Evolutionary conservation across 2,888 invertebrate species (phyloP).

Genomic region (Eupsilia transversa): DNA sequence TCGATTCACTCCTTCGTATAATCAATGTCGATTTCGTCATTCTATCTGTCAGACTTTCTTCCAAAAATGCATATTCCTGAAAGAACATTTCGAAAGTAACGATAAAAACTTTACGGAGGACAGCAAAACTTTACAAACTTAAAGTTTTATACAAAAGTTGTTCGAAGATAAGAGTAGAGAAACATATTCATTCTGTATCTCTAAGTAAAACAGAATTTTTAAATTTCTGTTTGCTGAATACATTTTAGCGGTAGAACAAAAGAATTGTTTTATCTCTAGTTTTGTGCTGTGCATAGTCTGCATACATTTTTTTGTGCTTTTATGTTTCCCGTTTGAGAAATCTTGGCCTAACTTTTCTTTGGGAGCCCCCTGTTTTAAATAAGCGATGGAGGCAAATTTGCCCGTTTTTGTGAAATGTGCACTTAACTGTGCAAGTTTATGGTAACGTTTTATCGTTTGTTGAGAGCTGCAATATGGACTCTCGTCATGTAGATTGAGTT

Average conservation of each 20-base stretch:
- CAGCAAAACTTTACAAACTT: slow-evolving; percentile 48
- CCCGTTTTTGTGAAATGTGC: slow-evolving; percentile 47
- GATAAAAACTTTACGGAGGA: slow-evolving; percentile 48
- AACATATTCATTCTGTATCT: slow-evolving; percentile 59
- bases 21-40: slow-evolving; percentile 95
- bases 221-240: slow-evolving; percentile 62
- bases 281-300: slow-evolving; percentile 42
- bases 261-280: slow-evolving; percentile 58
- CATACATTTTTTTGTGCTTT: slow-evolving; percentile 52
- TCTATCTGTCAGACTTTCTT: slow-evolving; percentile 94
- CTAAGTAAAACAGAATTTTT: slow-evolving; percentile 45
- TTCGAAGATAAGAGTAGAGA: slow-evolving; percentile 46
- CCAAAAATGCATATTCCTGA: slow-evolving; percentile 93
- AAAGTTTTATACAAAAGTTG: slow-evolving; percentile 53
- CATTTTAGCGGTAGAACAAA: slow-evolving; percentile 57
- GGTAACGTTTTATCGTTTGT: slow-evolving; percentile 28
- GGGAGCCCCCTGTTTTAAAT: slow-evolving; percentile 45
- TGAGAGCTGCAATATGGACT: slow-evolving; percentile 11
- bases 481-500: background rate
- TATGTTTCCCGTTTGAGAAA: slow-evolving; percentile 45
- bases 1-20: slow-evolving; percentile 94
- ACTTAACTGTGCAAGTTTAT: slow-evolving; percentile 43
- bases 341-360: slow-evolving; percentile 54
- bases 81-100: slow-evolving; percentile 61
- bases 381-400: slow-evolving; percentile 58